These are phyloP conservation scores for Diabrotica undecimpunctata DNA, from an alignment of 1,140 invertebrate species.

Conservation along the genomic window DNA sequence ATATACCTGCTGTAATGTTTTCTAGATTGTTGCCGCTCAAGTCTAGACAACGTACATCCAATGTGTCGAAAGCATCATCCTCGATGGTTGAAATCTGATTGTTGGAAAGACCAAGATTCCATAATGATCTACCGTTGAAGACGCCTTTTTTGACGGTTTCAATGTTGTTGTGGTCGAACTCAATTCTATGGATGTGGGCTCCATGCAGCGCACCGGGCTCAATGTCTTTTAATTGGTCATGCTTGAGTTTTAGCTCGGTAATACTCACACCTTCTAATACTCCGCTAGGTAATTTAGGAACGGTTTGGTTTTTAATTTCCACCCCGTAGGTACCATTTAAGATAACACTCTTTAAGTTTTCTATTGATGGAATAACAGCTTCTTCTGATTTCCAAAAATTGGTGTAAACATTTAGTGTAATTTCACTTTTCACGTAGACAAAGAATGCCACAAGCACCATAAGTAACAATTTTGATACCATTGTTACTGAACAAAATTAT, in stretches of 20 bases:
- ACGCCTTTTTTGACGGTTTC: neutral
- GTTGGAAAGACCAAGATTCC: neutral
- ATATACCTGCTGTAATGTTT: neutral
- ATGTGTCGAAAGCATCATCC: neutral
- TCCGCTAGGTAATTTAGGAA: slow-evolving; percentile 1
- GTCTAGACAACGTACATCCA: neutral
- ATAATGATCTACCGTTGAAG: neutral
- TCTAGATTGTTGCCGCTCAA: neutral
- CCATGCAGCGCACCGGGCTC: slow-evolving; percentile 1
- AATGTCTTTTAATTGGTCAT: neutral
- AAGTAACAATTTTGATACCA: too few species aligned
- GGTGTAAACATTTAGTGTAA: too few species aligned
- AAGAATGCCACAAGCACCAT: too few species aligned
- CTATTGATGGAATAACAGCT: neutral
- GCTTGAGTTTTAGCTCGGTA: neutral
- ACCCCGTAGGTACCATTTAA: neutral
- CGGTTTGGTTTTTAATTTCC: neutral
- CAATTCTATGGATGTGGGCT: neutral
- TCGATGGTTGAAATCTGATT: neutral
- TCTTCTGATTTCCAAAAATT: too few species aligned
- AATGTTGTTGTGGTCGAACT: neutral
- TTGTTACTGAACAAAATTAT: too few species aligned
- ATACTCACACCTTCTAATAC: neutral
- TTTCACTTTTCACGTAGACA: too few species aligned
- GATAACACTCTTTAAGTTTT: neutral